Conservation (phyloP, 1,140 invertebrate species). For the Caenorhabditis elegans region WBcel235 BX284605.5:3530001-3530500, state of each 20-base stretch:
- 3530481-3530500: too few species aligned
- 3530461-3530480: too few species aligned
- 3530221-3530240: not conserved
- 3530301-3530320: too few species aligned
- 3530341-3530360: too few species aligned
- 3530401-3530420: too few species aligned
- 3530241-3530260: slow-evolving; percentile 14
- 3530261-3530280: not conserved
- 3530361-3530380: too few species aligned
- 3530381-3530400: too few species aligned
- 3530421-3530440: too few species aligned
- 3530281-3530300: too few species aligned
- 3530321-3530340: too few species aligned
- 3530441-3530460: too few species aligned
- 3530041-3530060: not conserved
- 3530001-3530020: not conserved
- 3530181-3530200: not conserved
- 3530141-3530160: not conserved
- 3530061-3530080: not conserved
- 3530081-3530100: not conserved
- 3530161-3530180: not conserved
- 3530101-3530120: not conserved
- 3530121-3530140: not conserved
- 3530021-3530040: not conserved
- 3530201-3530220: not conserved